A percentile compares a stretch with the other conserved stretches of the same genome.
phyloP scores from a whole-genome alignment of 37 sponge, comb jelly and placozoan genomes.

The Hexactinellida sp. region DNA sequence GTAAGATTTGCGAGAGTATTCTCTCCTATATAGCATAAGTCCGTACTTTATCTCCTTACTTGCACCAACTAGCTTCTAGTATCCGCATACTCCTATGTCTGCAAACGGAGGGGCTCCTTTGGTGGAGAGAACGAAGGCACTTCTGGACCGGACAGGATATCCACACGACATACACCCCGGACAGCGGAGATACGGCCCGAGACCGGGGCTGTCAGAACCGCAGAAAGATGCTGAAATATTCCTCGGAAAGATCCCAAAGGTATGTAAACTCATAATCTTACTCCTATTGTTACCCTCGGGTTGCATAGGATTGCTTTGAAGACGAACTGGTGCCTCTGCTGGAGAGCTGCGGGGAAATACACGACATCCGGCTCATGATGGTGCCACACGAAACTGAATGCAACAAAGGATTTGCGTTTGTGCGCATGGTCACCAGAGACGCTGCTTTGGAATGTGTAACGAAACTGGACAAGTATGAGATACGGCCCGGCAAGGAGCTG shows the following conservation, averaged over 20 bases:
- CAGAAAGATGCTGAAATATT: conserved; percentile 69
- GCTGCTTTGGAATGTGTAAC: conserved; percentile 71
- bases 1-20: neutral
- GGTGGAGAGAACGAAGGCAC: neutral
- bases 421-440: conserved; percentile 42
- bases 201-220: conserved; percentile 36
- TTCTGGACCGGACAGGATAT: neutral
- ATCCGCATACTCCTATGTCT: neutral
- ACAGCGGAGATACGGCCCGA: neutral
- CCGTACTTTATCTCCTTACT: neutral
- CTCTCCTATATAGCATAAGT: neutral
- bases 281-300: neutral
- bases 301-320: conserved; percentile 84
- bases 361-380: conserved; percentile 97
- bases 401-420: conserved; percentile 90
- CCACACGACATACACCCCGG: conserved; percentile 1
- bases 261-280: neutral
- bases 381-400: conserved; percentile 44
- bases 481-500: conserved; percentile 43
- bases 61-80: neutral
- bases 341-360: conserved; percentile 56
- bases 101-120: neutral
- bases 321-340: conserved; percentile 92
- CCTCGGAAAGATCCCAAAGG: conserved; percentile 79
- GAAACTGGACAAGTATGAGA: conserved; percentile 76